Base-by-base conservation (phyloP, 1,140 invertebrate species). In the Bilobella aurantiaca region DNA sequence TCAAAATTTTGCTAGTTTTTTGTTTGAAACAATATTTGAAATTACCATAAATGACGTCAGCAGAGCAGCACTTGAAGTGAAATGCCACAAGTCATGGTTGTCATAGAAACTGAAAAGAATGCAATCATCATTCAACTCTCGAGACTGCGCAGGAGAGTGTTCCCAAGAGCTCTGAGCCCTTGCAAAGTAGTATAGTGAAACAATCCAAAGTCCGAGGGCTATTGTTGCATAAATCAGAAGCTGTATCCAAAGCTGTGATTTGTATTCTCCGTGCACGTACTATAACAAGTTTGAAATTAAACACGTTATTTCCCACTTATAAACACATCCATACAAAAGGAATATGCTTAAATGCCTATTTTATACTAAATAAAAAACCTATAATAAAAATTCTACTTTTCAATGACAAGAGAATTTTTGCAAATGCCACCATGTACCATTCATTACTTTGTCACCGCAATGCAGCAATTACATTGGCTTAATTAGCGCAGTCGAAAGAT, bases 1-100 rank as follows among this genome's bases (percentile, higher is more conserved):
- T n/a, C n/a, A n/a, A n/a, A n/a, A n/a, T n/a, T n/a, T n/a, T n/a
- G n/a, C n/a, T n/a, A n/a, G n/a, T n/a, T n/a, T n/a, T n/a, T n/a
- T n/a, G n/a, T n/a, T n/a, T n/a, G n/a, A n/a, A 42, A 18, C 18
- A 42, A 18, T 12, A n/a, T 8, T 29, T 42, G 25, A 65, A 56
- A 21, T 63, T 62, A 65, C 71, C 71, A 72, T 72, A 25, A 65
- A 69, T 14, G 64, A 66, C 28, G 42, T 64, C 30, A 72, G 67
- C 42, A 69, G 57, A 0, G 63, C 71, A n/a, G 31, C 66, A 21
- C 63, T 56, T 0, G 66, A 68, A 1, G 65, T 31, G 59, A 72
- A 69, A 49, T 72, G 71, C 71, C 66, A 70, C 16, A 69, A 58
- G 47, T 72, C 71, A 63, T 72, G 71, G 3, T 47, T 37, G 42